These are phyloP conservation scores for Hozukius guyotensis DNA, from an alignment of 2,797 vertebrate species.

Conservation along the genomic window DNA sequence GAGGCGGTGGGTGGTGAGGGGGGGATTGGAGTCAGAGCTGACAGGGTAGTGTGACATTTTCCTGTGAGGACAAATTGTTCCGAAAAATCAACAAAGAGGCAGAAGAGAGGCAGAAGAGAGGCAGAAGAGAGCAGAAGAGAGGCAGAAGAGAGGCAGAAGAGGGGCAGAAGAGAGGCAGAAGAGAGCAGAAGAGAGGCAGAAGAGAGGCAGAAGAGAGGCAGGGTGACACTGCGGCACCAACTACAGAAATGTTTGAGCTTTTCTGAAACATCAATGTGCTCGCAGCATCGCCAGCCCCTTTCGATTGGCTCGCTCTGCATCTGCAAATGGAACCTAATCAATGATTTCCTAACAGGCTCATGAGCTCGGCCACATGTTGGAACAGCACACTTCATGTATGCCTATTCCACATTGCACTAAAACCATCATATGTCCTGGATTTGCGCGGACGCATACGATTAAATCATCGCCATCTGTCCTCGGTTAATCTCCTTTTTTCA, in stretches of 20 bases:
- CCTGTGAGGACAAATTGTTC: constrained; percentile 80
- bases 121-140: constrained; percentile 28
- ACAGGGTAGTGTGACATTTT: constrained; percentile 83
- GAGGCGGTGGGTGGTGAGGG: constrained; percentile 27
- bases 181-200: constrained; percentile 42
- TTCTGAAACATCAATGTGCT: neutral
- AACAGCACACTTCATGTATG: constrained; percentile 31
- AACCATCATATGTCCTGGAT: constrained; percentile 65
- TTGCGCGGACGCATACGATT: constrained; percentile 60
- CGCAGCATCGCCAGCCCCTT: neutral
- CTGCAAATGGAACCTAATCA: constrained; percentile 48
- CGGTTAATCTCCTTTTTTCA: constrained; percentile 74
- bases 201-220: constrained; percentile 52
- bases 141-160: constrained; percentile 27
- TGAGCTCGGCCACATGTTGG: constrained; percentile 34
- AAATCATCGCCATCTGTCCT: constrained; percentile 74
- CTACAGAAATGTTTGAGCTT: constrained; percentile 29
- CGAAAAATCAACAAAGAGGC: constrained; percentile 75
- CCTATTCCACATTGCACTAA: constrained; percentile 22
- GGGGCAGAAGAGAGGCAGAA: constrained; percentile 38
- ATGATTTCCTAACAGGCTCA: constrained; percentile 63
- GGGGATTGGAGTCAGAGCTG: constrained; percentile 63
- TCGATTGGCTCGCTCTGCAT: constrained; percentile 9
- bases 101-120: constrained; percentile 15
- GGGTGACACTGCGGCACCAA: constrained; percentile 62